These are phyloP conservation scores for Phaedon cochleariae DNA, from an alignment of 2,888 invertebrate species.

Conservation along the genomic window DNA sequence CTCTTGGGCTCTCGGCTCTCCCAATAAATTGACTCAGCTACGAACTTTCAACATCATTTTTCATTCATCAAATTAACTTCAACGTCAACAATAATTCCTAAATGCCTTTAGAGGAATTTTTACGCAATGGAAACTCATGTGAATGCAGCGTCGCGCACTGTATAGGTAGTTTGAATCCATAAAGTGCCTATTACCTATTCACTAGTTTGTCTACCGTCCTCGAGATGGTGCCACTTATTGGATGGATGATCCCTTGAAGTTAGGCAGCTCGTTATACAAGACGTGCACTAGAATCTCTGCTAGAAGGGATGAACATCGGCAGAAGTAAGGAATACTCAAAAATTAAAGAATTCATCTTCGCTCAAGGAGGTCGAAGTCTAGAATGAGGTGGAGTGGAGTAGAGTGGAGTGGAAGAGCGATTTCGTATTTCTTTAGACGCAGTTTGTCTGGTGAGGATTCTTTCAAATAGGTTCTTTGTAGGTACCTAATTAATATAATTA, in stretches of 20 bases:
- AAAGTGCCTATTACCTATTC: constrained; percentile 4
- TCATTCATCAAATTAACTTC: no score
- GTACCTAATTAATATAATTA: no score
- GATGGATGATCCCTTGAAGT: constrained; percentile 19
- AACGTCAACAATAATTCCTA: no score
- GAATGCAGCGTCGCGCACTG: constrained; percentile 3
- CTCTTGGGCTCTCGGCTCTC: no score
- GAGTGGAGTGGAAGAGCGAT: no score
- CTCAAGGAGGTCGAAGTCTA: not conserved
- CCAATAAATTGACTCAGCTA: no score
- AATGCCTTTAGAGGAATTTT: no score
- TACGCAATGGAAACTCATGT: not conserved
- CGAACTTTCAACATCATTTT: no score
- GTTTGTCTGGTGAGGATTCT: not conserved
- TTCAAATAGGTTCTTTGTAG: no score
- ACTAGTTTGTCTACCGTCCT: constrained; percentile 52
- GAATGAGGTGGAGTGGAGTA: no score
- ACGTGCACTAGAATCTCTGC: no score
- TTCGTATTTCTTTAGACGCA: not conserved
- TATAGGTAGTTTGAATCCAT: constrained; percentile 1
- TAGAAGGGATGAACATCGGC: constrained; percentile 24
- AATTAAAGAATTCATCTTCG: constrained; percentile 21
- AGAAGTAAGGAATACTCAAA: constrained; percentile 16
- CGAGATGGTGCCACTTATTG: constrained; percentile 51
- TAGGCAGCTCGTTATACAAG: constrained; percentile 24